Evolutionary conservation across 1,140 invertebrate species (phyloP).

Genomic region (Pissodes strobi): DNA sequence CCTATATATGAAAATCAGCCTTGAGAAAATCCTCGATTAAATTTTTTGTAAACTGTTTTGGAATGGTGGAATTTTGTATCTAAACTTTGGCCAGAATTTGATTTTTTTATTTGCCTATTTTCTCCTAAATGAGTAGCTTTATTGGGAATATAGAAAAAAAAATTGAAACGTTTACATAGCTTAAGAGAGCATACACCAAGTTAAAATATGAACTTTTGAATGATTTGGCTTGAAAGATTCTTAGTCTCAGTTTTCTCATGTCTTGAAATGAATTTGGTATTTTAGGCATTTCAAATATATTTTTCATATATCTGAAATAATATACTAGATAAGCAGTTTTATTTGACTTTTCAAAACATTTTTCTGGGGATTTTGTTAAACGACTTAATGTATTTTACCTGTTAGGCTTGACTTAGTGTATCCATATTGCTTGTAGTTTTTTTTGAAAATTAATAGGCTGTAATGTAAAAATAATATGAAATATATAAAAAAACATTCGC

Average conservation of each 20-base stretch:
- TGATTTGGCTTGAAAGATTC: not conserved
- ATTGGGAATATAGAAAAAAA: no score
- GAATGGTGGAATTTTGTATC: no score
- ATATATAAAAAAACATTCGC: not conserved
- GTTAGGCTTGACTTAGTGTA: not conserved
- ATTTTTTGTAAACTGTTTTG: no score
- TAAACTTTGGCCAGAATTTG: no score
- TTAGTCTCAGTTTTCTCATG: not conserved
- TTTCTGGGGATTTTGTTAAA: not conserved
- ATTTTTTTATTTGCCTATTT: no score
- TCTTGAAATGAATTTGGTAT: constrained; percentile 1
- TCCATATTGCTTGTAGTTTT: not conserved
- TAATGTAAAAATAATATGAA: not conserved
- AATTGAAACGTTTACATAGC: no score
- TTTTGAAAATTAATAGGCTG: not conserved
- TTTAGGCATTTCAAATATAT: not conserved
- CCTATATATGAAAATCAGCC: no score
- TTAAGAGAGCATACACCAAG: not conserved
- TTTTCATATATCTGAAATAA: not conserved
- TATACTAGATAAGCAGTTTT: not conserved
- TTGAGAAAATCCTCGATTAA: no score
- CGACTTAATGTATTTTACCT: not conserved
- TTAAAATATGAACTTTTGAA: not conserved
- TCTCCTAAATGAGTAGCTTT: no score
- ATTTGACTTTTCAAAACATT: not conserved